phyloP scores from a whole-genome alignment of 2,888 invertebrate genomes.

The Cheilosia scutellata region DNA sequence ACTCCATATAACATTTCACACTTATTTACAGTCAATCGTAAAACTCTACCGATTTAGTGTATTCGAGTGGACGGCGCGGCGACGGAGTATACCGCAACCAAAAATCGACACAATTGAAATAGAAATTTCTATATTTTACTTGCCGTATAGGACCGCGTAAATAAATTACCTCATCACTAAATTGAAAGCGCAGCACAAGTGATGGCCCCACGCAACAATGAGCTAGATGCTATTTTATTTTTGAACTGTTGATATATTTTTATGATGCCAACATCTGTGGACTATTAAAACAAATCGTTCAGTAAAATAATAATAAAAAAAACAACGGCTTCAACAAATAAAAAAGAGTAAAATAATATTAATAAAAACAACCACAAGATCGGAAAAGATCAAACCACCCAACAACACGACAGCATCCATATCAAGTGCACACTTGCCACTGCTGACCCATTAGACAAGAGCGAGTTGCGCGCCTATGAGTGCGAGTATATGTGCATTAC shows the following conservation, averaged over 20 bases:
- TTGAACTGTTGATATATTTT: conserved; percentile 37
- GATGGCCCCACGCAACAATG: background rate
- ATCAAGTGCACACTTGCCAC: conserved; percentile 29
- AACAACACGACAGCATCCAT: conserved; percentile 1
- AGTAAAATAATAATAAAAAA: conserved; percentile 8
- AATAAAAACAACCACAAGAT: conserved; percentile 34
- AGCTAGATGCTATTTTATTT: conserved; percentile 20
- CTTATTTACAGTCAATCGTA: background rate
- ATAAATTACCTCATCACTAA: conserved; percentile 48
- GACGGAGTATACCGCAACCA: background rate
- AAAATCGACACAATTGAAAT: background rate
- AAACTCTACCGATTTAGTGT: conserved; percentile 4
- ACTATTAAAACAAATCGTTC: conserved; percentile 44
- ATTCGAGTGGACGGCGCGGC: background rate
- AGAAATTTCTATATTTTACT: background rate
- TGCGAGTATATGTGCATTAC: background rate
- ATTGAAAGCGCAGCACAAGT: conserved; percentile 31
- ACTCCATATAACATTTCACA: conserved; percentile 6
- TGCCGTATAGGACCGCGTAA: background rate
- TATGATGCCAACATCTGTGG: conserved; percentile 47
- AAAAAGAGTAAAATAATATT: conserved; percentile 12
- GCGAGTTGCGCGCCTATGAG: background rate
- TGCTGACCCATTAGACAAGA: conserved; percentile 39
- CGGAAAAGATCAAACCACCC: conserved; percentile 41
- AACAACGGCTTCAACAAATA: background rate